phyloP scores from a whole-genome alignment of 2,797 vertebrate species.

The Pterois miles region DNA sequence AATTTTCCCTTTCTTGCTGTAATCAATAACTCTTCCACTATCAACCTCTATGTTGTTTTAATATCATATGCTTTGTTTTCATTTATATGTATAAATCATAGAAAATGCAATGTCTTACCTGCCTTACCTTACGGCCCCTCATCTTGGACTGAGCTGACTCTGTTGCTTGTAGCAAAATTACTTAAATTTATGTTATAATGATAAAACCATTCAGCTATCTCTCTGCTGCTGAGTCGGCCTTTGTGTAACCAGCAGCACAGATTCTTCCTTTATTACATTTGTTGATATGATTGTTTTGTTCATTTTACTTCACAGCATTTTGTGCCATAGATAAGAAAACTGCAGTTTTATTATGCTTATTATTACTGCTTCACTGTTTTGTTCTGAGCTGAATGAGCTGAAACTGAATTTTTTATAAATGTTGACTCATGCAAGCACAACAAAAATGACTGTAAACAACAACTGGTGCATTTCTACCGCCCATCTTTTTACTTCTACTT shows the following conservation, averaged over 20 bases:
- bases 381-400: background rate
- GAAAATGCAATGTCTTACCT: background rate
- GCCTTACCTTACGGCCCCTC: background rate
- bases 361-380: background rate
- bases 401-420: background rate
- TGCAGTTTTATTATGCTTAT: background rate
- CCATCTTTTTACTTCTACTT: background rate
- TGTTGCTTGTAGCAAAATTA: background rate
- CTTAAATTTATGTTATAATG: background rate
- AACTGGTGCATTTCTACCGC: background rate
- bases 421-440: background rate
- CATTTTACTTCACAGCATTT: slow-evolving; percentile 3
- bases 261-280: background rate
- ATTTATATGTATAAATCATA: background rate
- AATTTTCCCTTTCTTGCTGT: background rate
- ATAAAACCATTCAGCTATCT: background rate
- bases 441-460: background rate
- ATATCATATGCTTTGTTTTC: background rate
- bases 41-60: background rate
- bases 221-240: background rate
- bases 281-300: slow-evolving; percentile 9
- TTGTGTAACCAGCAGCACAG: background rate
- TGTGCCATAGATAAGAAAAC: background rate
- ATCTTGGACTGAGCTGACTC: background rate
- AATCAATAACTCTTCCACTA: background rate